These are phyloP conservation scores for Drosophila colorata DNA, from an alignment of 2,888 invertebrate species.

Conservation along the genomic window DNA sequence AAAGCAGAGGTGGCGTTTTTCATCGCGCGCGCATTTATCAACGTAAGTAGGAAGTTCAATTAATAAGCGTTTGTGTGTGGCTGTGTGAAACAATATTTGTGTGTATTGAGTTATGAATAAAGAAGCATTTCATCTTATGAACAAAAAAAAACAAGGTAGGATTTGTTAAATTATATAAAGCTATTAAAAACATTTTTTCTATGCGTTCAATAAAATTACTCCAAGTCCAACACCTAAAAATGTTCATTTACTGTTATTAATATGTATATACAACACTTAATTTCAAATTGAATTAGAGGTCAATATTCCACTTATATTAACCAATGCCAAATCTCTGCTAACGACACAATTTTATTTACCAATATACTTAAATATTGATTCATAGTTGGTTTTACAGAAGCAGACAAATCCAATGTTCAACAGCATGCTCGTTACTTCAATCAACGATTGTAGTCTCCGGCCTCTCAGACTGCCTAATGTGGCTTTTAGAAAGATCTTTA, in stretches of 20 bases:
- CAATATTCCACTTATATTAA: neutral
- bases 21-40: slow-evolving; percentile 89
- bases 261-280: no score
- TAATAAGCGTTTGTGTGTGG: neutral
- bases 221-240: no score
- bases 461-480: neutral
- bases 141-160: no score
- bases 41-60: slow-evolving; percentile 87
- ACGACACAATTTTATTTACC: neutral
- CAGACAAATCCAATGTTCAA: slow-evolving; percentile 10
- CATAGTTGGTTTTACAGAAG: neutral
- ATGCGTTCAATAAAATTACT: no score
- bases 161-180: no score
- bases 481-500: neutral
- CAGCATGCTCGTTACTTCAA: neutral
- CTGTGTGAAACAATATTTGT: neutral
- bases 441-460: neutral
- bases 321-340: neutral
- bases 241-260: no score
- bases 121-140: no score
- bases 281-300: neutral
- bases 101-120: no score
- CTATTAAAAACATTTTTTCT: no score
- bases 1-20: slow-evolving; percentile 92
- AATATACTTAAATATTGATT: neutral